These are phyloP conservation scores for Cybosia mesomella DNA, from an alignment of 2,888 invertebrate species.

Conservation along the genomic window DNA sequence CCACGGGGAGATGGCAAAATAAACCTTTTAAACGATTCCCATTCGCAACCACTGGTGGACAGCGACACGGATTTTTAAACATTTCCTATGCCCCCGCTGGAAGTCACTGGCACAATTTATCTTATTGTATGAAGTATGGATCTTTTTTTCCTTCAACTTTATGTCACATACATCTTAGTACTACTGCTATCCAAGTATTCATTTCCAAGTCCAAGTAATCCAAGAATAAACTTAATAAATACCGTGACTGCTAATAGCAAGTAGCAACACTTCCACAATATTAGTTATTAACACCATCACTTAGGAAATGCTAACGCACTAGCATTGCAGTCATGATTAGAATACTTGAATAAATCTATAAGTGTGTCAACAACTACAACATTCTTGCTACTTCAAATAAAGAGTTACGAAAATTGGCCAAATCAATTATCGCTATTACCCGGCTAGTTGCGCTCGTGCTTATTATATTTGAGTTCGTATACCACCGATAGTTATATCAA, in stretches of 20 bases:
- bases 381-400: constrained; percentile 47
- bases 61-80: too few species aligned
- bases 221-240: neutral
- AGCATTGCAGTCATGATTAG: constrained; percentile 17
- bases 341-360: constrained; percentile 30
- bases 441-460: constrained; percentile 62
- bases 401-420: constrained; percentile 65
- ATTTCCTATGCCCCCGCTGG: too few species aligned
- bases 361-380: constrained; percentile 44
- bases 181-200: too few species aligned
- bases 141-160: too few species aligned
- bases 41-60: too few species aligned
- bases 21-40: too few species aligned
- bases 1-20: too few species aligned
- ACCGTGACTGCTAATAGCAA: neutral
- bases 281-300: constrained; percentile 11
- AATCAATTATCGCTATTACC: constrained; percentile 69
- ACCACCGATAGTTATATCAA: constrained; percentile 73
- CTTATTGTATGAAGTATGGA: too few species aligned
- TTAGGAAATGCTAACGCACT: constrained; percentile 2
- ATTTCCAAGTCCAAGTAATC: neutral
- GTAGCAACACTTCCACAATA: constrained; percentile 7
- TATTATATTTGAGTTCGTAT: constrained; percentile 65
- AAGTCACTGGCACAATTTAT: too few species aligned
- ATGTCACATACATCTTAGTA: too few species aligned